These are phyloP conservation scores for Albula goreensis DNA, from an alignment of 2,113 vertebrate genomes.

Conservation along the genomic window DNA sequence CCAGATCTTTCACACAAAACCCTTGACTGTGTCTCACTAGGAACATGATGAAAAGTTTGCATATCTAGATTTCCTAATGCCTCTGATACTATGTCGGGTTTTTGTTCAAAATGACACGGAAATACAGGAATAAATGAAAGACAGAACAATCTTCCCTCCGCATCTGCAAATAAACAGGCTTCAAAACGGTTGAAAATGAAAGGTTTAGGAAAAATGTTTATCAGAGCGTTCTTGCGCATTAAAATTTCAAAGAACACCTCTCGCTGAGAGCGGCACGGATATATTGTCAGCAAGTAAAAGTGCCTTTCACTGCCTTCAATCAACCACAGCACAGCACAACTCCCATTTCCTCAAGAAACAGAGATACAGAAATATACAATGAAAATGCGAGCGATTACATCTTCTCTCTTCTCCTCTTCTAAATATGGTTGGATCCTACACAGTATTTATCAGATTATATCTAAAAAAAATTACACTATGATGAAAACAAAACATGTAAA, in stretches of 20 bases:
- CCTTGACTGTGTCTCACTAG: neutral
- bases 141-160: neutral
- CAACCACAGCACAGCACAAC: slow-evolving; percentile 46
- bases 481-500: too few species aligned
- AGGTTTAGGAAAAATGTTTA: slow-evolving; percentile 26
- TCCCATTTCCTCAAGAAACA: slow-evolving; percentile 35
- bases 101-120: neutral
- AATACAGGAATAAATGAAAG: neutral
- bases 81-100: neutral
- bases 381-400: neutral
- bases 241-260: slow-evolving; percentile 42
- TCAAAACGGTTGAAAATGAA: slow-evolving; percentile 36
- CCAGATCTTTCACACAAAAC: too few species aligned
- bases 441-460: neutral
- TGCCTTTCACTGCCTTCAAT: slow-evolving; percentile 39
- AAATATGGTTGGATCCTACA: neutral
- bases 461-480: neutral
- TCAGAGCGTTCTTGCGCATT: slow-evolving; percentile 35
- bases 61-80: neutral
- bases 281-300: slow-evolving; percentile 19
- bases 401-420: neutral
- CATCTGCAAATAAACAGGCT: neutral
- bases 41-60: neutral
- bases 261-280: slow-evolving; percentile 30
- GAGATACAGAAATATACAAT: slow-evolving; percentile 19